Evolutionary conservation across 1,140 invertebrate species (phyloP).

Genomic region (Littorina saxatilis): DNA sequence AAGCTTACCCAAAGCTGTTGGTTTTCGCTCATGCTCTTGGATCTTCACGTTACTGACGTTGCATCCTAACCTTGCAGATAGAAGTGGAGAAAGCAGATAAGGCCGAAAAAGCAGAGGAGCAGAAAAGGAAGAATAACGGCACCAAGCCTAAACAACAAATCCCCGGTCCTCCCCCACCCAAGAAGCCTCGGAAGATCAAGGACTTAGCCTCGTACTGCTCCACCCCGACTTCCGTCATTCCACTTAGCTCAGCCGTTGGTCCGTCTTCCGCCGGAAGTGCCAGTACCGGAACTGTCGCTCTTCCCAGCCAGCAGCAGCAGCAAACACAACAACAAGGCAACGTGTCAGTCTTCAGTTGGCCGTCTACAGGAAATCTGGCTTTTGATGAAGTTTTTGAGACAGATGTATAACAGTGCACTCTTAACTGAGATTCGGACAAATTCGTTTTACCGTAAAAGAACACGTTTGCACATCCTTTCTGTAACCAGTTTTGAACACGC

Average conservation of each 20-base stretch:
- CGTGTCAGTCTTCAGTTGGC: constrained; percentile 21
- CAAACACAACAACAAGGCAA: background rate
- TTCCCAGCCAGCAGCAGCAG: constrained; percentile 26
- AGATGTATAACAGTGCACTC: constrained; percentile 12
- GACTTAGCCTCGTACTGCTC: constrained; percentile 7
- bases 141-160: background rate
- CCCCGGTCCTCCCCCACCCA: background rate
- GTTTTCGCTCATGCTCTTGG: too few species aligned
- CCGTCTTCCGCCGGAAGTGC: background rate
- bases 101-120: background rate
- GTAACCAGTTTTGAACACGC: too few species aligned
- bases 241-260: background rate
- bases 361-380: background rate
- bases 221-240: background rate
- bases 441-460: too few species aligned
- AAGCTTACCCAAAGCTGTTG: too few species aligned
- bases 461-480: too few species aligned
- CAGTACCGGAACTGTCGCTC: background rate
- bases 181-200: constrained; percentile 26
- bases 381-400: constrained; percentile 30
- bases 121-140: background rate
- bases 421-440: too few species aligned
- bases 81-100: background rate
- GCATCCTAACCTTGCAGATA: background rate
- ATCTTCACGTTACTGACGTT: too few species aligned